phyloP scores from a whole-genome alignment of 1,140 invertebrate species.

The Delia radicum region DNA sequence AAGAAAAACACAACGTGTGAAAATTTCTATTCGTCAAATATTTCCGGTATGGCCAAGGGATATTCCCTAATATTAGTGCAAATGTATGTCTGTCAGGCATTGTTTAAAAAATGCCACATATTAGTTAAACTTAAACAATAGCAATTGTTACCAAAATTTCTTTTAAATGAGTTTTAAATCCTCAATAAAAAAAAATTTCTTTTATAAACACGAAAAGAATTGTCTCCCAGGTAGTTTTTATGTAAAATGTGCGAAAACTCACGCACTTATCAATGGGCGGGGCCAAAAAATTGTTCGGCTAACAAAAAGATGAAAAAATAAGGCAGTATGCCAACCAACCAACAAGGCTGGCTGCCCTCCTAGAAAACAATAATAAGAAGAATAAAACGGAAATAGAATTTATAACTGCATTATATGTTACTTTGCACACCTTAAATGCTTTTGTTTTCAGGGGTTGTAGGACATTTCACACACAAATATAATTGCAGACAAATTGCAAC shows the following conservation, averaged over 20 bases:
- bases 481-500: background rate
- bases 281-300: background rate
- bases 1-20: background rate
- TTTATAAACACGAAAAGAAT: background rate
- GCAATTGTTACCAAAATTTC: background rate
- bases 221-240: constrained; percentile 1
- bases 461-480: background rate
- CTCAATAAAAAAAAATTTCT: constrained; percentile 12
- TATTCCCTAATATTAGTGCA: background rate
- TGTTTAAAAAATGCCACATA: background rate
- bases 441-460: background rate
- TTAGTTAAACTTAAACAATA: background rate
- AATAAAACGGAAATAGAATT: background rate
- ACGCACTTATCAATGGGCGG: constrained; percentile 9
- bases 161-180: constrained; percentile 13
- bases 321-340: background rate
- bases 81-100: background rate
- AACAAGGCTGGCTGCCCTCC: no score
- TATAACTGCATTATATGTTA: background rate
- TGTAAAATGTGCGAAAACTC: background rate
- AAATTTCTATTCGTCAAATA: background rate
- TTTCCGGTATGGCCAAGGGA: background rate
- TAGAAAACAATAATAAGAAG: background rate
- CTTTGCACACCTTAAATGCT: background rate
- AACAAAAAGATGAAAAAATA: background rate